These are phyloP conservation scores for Crocallis elinguaria DNA, from an alignment of 2,888 invertebrate species.

Conservation along the genomic window DNA sequence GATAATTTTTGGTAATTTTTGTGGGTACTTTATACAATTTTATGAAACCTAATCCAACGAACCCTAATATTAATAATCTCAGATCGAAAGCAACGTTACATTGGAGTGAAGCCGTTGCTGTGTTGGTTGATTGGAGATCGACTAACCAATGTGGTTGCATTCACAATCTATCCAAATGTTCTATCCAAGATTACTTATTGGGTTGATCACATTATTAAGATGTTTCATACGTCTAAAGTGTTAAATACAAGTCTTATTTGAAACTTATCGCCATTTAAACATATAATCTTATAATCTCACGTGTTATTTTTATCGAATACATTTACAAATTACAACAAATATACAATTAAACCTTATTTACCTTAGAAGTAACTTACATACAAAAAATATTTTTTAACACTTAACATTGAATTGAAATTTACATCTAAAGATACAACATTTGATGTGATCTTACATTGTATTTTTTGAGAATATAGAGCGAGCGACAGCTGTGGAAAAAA, in stretches of 20 bases:
- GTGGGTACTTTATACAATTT: too few relatives aligned
- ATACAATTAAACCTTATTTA: conserved; percentile 55
- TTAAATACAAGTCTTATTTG: conserved; percentile 9
- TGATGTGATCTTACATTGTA: conserved; percentile 38
- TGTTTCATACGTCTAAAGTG: neutral
- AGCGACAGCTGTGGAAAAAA: neutral
- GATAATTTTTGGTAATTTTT: too few relatives aligned
- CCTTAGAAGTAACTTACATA: conserved; percentile 45
- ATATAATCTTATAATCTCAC: conserved; percentile 16
- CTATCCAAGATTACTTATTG: too few relatives aligned
- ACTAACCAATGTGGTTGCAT: too few relatives aligned
- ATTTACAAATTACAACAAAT: conserved; percentile 64
- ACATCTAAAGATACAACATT: conserved; percentile 46
- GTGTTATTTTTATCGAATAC: conserved; percentile 16
- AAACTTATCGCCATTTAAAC: conserved; percentile 36
- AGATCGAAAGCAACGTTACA: too few relatives aligned
- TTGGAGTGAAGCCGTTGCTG: too few relatives aligned
- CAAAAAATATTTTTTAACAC: conserved; percentile 57
- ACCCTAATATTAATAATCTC: too few relatives aligned
- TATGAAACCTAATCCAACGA: too few relatives aligned
- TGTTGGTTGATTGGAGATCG: too few relatives aligned
- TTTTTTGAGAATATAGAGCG: neutral
- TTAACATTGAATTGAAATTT: conserved; percentile 35
- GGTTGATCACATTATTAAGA: too few relatives aligned
- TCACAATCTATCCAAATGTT: too few relatives aligned